A percentile compares a stretch with the other conserved stretches of the same genome.
These are phyloP conservation scores for Ciconia boyciana DNA, from an alignment of 2,113 vertebrate genomes.

Conservation along the genomic window DNA sequence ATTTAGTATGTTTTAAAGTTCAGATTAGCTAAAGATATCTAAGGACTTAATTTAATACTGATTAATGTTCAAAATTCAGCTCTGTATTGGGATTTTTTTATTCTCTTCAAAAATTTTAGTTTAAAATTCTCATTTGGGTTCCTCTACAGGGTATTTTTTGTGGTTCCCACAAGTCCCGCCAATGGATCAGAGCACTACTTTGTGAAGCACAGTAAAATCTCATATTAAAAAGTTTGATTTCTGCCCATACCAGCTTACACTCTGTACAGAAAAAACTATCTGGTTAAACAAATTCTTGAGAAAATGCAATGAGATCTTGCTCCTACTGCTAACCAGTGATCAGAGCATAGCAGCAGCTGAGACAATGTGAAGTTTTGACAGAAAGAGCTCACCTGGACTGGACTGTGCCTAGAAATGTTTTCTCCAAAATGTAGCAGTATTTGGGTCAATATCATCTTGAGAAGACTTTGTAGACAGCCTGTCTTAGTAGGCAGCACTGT, in stretches of 20 bases:
- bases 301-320: background rate
- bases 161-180: background rate
- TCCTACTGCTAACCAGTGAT: background rate
- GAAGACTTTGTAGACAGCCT: background rate
- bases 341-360: background rate
- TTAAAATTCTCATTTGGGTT: background rate
- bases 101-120: background rate
- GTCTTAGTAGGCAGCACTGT: background rate
- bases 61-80: background rate
- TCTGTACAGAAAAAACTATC: background rate
- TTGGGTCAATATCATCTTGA: background rate
- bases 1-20: background rate
- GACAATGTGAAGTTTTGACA: background rate
- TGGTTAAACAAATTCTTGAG: background rate
- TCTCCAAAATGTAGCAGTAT: background rate
- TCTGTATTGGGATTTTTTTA: background rate
- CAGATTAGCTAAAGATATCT: background rate
- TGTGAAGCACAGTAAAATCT: background rate
- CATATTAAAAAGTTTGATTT: background rate
- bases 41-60: background rate
- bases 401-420: background rate
- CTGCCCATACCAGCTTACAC: background rate
- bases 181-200: background rate
- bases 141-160: background rate
- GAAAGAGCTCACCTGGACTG: background rate